A percentile compares a stretch with the other conserved stretches of the same genome.
Evolutionary conservation across 37 sponge, comb jelly and placozoan genomes (phyloP).

Genomic region (Spongilla lacustris): DNA sequence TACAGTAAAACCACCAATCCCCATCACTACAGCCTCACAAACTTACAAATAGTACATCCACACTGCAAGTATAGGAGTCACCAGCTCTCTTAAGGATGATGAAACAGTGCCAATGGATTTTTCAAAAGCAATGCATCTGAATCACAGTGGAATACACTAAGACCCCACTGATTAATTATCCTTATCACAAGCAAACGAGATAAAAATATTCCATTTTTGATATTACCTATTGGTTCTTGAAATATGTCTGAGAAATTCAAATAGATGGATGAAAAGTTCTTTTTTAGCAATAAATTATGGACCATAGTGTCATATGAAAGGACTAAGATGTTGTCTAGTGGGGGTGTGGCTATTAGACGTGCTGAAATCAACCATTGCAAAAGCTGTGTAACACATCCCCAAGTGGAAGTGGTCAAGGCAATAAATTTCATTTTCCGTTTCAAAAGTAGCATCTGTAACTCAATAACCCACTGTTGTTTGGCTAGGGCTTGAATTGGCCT

Average conservation of each 20-base stretch:
- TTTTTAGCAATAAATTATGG: neutral
- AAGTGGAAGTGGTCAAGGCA: neutral
- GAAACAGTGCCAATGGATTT: neutral
- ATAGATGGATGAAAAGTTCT: neutral
- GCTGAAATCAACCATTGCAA: neutral
- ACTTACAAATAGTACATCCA: too few species aligned
- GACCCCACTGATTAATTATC: neutral
- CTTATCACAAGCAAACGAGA: neutral
- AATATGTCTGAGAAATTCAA: neutral
- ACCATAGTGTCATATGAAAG: neutral
- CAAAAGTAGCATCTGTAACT: neutral
- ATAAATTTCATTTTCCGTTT: neutral
- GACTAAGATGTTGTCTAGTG: neutral
- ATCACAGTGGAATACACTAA: neutral
- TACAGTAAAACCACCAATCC: too few species aligned
- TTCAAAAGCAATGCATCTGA: neutral
- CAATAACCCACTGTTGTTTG: neutral
- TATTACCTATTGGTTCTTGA: neutral
- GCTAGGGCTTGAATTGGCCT: neutral
- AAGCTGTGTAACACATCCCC: neutral
- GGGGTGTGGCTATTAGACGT: neutral
- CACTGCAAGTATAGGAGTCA: too few species aligned
- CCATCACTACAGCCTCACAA: too few species aligned
- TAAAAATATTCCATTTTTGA: neutral
- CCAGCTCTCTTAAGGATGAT: too few species aligned